Evolutionary conservation across 2,113 vertebrate genomes (phyloP).

Genomic region (Aphelocoma coerulescens): DNA sequence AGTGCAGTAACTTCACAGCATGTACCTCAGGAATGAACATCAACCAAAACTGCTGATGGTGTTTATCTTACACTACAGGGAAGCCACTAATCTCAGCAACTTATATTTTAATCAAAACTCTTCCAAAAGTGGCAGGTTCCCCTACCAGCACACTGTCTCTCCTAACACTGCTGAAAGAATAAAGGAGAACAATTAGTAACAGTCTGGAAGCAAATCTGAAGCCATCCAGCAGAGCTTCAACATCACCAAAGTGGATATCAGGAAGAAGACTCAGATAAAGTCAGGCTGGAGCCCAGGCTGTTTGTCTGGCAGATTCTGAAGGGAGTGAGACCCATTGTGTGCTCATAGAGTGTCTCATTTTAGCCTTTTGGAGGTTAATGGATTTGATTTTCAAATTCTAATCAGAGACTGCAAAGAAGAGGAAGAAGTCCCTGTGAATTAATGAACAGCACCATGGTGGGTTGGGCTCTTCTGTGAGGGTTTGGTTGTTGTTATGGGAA

Average conservation of each 20-base stretch:
- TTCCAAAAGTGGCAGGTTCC: constrained; percentile 8
- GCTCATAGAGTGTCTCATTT: background rate
- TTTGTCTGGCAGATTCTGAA: background rate
- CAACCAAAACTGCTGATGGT: background rate
- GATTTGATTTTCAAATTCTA: background rate
- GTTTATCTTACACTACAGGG: constrained; percentile 12
- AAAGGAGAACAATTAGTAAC: background rate
- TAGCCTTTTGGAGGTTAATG: background rate
- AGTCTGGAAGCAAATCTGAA: background rate
- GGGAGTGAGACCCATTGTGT: background rate
- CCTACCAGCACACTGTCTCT: background rate
- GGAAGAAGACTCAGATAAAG: background rate
- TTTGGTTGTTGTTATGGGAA: background rate
- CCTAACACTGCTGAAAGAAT: background rate
- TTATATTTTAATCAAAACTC: constrained; percentile 27
- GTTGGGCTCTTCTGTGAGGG: accelerated
- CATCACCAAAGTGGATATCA: background rate
- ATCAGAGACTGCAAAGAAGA: background rate
- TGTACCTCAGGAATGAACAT: background rate
- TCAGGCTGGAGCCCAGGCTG: background rate
- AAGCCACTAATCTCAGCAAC: constrained; percentile 22
- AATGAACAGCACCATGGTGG: accelerated
- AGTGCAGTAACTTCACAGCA: constrained; percentile 5
- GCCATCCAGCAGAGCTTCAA: background rate
- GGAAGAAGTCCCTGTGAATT: background rate